A percentile compares a stretch with the other conserved stretches of the same genome.
Conservation (phyloP, 2,797 vertebrate genomes). For the Danio tinwini region DNA sequence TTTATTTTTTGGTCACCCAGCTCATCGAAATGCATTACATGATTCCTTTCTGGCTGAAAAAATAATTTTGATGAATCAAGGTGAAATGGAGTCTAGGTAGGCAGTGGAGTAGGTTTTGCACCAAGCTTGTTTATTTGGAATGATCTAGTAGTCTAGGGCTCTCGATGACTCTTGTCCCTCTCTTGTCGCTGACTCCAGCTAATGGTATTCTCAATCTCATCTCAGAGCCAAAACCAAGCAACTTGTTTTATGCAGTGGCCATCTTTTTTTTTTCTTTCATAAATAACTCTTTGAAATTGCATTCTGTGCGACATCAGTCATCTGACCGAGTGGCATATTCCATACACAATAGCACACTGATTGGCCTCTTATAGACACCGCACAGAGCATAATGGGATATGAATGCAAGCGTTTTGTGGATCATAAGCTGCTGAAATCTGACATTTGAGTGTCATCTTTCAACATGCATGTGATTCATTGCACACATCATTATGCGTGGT, state of each 20-base stretch:
- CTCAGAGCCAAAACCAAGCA: background rate
- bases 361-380: slow-evolving; percentile 40
- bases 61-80: background rate
- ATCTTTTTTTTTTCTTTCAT: slow-evolving; percentile 20
- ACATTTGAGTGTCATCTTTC: slow-evolving; percentile 43
- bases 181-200: slow-evolving; percentile 1
- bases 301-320: slow-evolving; percentile 38
- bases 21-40: background rate
- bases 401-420: slow-evolving; percentile 28
- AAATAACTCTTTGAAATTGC: slow-evolving; percentile 37
- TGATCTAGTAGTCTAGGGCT: background rate
- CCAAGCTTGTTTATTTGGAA: slow-evolving; percentile 25
- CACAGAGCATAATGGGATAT: slow-evolving; percentile 33
- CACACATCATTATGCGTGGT: slow-evolving; percentile 52
- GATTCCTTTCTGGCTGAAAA: background rate
- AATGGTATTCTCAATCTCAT: slow-evolving; percentile 24
- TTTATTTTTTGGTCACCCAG: background rate
- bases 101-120: slow-evolving; percentile 4
- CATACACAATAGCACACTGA: slow-evolving; percentile 40
- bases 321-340: slow-evolving; percentile 21
- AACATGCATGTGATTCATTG: slow-evolving; percentile 51
- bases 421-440: slow-evolving; percentile 52
- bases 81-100: background rate
- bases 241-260: slow-evolving; percentile 11
- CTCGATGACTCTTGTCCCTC: slow-evolving; percentile 15